Conservation (phyloP, 2,888 invertebrate species). For the Trichogramma dendrolimi region DNA sequence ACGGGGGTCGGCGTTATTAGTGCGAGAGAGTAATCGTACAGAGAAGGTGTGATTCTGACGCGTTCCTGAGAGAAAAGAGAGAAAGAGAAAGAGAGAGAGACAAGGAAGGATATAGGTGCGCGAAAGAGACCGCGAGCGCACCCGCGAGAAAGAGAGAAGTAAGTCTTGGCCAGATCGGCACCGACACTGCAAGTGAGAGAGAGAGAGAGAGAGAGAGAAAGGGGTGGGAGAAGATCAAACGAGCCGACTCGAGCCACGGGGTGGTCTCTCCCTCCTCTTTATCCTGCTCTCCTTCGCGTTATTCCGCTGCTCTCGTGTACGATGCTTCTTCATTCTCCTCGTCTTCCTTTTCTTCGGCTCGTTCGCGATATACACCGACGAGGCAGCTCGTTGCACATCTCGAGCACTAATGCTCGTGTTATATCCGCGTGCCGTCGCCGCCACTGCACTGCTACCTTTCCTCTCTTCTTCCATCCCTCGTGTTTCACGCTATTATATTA, state of each 20-base stretch:
- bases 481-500: constrained; percentile 39
- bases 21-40: constrained; percentile 42
- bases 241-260: constrained; percentile 50
- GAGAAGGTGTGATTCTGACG: constrained; percentile 50
- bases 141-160: constrained; percentile 8
- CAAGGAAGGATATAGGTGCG: no score
- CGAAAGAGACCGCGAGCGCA: background rate
- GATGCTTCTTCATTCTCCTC: no score
- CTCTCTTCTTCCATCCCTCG: constrained; percentile 3
- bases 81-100: constrained; percentile 25
- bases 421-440: constrained; percentile 8
- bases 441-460: constrained; percentile 27
- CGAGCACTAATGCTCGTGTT: no score
- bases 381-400: constrained; percentile 5
- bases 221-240: constrained; percentile 50
- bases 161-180: no score
- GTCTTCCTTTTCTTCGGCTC: constrained; percentile 25
- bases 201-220: constrained; percentile 26
- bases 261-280: constrained; percentile 45
- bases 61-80: constrained; percentile 32
- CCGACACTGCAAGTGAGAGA: constrained; percentile 17
- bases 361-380: constrained; percentile 7
- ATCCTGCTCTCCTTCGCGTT: constrained; percentile 33
- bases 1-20: constrained; percentile 40
- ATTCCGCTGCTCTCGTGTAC: constrained; percentile 1